Base-by-base conservation (phyloP, 2,797 vertebrate species). In the Sparidentex hasta region DNA sequence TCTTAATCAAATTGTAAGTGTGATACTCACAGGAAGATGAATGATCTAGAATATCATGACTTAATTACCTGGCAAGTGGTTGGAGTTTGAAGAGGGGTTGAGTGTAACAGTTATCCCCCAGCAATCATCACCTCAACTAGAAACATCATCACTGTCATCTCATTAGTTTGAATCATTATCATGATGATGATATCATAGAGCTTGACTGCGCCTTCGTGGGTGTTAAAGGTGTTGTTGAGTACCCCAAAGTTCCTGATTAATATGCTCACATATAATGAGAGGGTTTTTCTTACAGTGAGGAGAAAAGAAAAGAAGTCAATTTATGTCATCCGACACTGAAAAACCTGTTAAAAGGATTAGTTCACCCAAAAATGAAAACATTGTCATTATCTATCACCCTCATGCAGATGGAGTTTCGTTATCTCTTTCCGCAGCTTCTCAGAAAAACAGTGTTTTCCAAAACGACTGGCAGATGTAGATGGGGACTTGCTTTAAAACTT, bases 21-120 rank as follows among this genome's bases (percentile, higher is more conserved):
- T 6, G 11, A 58, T 50, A 33, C 20, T 27, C 62, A 52, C 20
- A 78, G 56, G 44, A 71, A 43, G 47, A 73, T 48, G 14, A 63
- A 23, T 55, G 52, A 67, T 56, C 14, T 73, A 56, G 25, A 71
- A 43, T 38, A 59, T 78, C 27, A 61, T 63, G 61, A 74, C 25
- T 33, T 69, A 73, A 81, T 68, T 52, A 78, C 59, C 50, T 57
- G 69, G 23, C n/a, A 58, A 63, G 61, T 55, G 64, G 50, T 38
- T 68, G 33, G 33, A 69, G 46, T 68, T 65, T 66, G 52, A 62
- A 65, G 59, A 67, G 27, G 18, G 25, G 44, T 48, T 48, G 52
- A 81, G 54, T 70, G 41, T 74, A 61, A 65, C 27, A 61, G 38
- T 67, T 56, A 58, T 3, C 13, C 54, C 65, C 65, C 50, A 25